These are phyloP conservation scores for Nephrotoma appendiculata DNA, from an alignment of 2,888 invertebrate species.

Conservation along the genomic window DNA sequence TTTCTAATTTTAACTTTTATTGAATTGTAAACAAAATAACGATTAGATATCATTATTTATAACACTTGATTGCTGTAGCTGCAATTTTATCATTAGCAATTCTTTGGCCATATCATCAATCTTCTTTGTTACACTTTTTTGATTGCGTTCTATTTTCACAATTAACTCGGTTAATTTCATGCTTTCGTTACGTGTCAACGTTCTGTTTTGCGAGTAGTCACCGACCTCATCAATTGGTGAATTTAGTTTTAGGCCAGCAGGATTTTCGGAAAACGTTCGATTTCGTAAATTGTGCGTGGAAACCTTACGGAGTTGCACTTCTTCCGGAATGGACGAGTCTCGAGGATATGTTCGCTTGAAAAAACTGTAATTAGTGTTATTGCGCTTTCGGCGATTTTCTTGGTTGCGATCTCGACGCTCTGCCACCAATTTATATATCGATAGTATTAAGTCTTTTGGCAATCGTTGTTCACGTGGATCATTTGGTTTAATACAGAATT, in stretches of 20 bases:
- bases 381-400: conserved; percentile 36
- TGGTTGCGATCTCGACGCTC: conserved; percentile 47
- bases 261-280: conserved; percentile 10
- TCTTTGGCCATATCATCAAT: not conserved
- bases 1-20: not conserved
- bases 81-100: not conserved
- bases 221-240: not conserved
- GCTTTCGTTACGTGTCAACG: not conserved
- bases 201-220: not conserved
- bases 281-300: conserved; percentile 5
- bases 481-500: conserved; percentile 63
- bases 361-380: conserved; percentile 27
- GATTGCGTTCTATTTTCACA: not conserved
- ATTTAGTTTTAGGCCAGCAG: not conserved
- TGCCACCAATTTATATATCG: conserved; percentile 58
- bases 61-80: not conserved
- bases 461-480: conserved; percentile 66
- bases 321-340: not conserved
- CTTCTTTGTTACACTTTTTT: not conserved
- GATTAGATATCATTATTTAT: not conserved
- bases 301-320: conserved; percentile 8
- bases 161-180: not conserved
- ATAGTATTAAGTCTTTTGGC: conserved; percentile 59
- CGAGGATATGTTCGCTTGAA: conserved; percentile 18
- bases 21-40: not conserved